Conservation (phyloP, 2,888 invertebrate species). For the Carabus problematicus region DNA sequence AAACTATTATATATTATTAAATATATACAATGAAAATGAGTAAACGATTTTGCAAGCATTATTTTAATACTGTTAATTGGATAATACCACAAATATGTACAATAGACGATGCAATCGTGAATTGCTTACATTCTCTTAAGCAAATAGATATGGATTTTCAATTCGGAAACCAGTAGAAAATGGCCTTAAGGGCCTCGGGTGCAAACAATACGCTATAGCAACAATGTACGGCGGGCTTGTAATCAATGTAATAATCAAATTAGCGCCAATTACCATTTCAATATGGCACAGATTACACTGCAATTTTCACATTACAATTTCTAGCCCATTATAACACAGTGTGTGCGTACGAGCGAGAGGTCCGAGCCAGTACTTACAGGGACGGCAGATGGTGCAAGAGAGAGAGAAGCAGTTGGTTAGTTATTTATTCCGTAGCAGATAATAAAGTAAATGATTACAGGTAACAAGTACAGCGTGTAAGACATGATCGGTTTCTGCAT, state of each 20-base stretch:
- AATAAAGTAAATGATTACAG: constrained; percentile 42
- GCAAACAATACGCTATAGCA: constrained; percentile 5
- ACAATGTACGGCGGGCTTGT: constrained; percentile 22
- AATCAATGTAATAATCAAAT: constrained; percentile 35
- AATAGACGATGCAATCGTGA: no score
- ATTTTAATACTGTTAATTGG: no score
- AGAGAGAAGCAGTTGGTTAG: constrained; percentile 10
- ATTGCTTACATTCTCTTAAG: no score
- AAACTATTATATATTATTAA: no score
- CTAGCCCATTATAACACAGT: constrained; percentile 12
- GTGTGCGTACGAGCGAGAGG: not conserved
- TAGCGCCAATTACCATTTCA: constrained; percentile 33
- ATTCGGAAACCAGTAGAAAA: no score
- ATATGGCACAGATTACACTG: constrained; percentile 22
- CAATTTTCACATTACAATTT: constrained; percentile 31
- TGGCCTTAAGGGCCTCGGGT: no score
- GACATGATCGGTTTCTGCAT: constrained; percentile 30
- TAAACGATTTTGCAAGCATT: no score
- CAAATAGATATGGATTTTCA: no score
- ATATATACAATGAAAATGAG: no score
- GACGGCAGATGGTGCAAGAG: not conserved
- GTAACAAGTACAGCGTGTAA: constrained; percentile 22
- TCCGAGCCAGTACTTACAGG: no score
- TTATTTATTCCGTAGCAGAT: constrained; percentile 41
- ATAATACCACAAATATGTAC: no score